Percentiles rank a stretch among this genome's conserved stretches.
phyloP scores from a whole-genome alignment of 2,888 invertebrate species.

The Polydrusus tereticollis region DNA sequence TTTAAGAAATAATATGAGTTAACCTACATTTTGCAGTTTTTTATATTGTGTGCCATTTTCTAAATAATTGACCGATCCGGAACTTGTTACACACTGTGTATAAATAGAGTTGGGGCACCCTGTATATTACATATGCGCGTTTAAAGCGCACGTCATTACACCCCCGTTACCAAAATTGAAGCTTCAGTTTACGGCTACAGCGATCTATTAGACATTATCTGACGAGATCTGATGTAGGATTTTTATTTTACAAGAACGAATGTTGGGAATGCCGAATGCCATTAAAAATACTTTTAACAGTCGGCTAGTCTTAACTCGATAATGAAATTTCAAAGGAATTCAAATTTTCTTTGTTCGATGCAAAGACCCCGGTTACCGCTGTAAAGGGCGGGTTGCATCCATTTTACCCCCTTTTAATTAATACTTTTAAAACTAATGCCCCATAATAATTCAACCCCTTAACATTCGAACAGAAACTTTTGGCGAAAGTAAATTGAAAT shows the following conservation, averaged over 20 bases:
- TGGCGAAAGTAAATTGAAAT: conserved; percentile 42
- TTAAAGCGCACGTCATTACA: too few species aligned
- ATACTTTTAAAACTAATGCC: conserved; percentile 47
- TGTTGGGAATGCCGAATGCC: conserved; percentile 35
- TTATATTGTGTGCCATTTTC: too few species aligned
- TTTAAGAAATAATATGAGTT: too few species aligned
- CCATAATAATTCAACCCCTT: conserved; percentile 45
- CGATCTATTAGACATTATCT: too few species aligned
- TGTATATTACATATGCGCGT: too few species aligned
- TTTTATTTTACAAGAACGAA: conserved; percentile 15
- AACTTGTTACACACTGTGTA: too few species aligned
- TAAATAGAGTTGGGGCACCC: too few species aligned
- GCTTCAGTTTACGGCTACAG: too few species aligned
- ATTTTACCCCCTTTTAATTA: conserved; percentile 50
- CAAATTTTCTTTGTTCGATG: conserved; percentile 50
- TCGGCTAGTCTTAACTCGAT: conserved; percentile 44
- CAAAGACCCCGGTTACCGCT: conserved; percentile 32
- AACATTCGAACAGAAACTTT: conserved; percentile 44
- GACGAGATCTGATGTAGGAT: conserved; percentile 4
- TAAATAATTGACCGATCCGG: too few species aligned
- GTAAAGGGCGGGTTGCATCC: conserved; percentile 34
- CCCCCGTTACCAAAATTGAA: too few species aligned
- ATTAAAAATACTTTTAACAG: conserved; percentile 48
- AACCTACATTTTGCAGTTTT: too few species aligned
- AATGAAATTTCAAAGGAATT: conserved; percentile 51